A percentile compares a stretch with the other conserved stretches of the same genome.
These are phyloP conservation scores for Pseudococcus viburni DNA, from an alignment of 2,888 invertebrate species.

Conservation along the genomic window DNA sequence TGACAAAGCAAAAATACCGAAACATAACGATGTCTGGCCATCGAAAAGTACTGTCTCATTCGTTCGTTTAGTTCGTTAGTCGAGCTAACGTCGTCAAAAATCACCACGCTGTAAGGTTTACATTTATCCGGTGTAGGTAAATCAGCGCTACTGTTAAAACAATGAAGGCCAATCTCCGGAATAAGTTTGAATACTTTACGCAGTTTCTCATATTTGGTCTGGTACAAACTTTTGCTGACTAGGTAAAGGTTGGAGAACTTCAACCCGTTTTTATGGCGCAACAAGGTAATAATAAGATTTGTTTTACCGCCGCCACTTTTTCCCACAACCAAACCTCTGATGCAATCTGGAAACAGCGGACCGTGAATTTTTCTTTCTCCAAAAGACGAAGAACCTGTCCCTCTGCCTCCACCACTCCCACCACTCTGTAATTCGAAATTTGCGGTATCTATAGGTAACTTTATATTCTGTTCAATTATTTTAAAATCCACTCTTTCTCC, in stretches of 20 bases:
- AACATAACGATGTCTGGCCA: slow-evolving; percentile 70
- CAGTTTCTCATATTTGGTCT: slow-evolving; percentile 70
- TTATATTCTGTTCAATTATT: neutral
- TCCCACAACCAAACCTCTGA: slow-evolving; percentile 69
- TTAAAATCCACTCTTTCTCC: neutral
- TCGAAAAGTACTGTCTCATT: slow-evolving; percentile 69
- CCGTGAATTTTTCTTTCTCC: neutral
- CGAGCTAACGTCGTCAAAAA: slow-evolving; percentile 71
- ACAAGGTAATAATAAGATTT: slow-evolving; percentile 70
- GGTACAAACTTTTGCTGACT: slow-evolving; percentile 70
- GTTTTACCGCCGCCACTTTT: slow-evolving; percentile 71
- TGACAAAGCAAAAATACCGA: slow-evolving; percentile 71
- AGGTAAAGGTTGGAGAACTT: slow-evolving; percentile 71
- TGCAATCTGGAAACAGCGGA: neutral
- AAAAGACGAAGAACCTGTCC: neutral
- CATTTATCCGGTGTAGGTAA: slow-evolving; percentile 69
- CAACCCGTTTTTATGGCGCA: slow-evolving; percentile 70
- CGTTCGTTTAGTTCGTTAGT: slow-evolving; percentile 70
- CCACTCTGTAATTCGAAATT: neutral
- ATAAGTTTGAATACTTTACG: slow-evolving; percentile 68
- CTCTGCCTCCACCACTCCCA: too few species aligned
- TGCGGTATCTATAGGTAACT: neutral
- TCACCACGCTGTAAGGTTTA: slow-evolving; percentile 70
- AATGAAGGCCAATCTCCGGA: slow-evolving; percentile 68
- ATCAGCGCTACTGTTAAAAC: slow-evolving; percentile 68